Evolutionary conservation across 2,113 vertebrate species (phyloP).

Genomic region (Amblyopsis rosae): DNA sequence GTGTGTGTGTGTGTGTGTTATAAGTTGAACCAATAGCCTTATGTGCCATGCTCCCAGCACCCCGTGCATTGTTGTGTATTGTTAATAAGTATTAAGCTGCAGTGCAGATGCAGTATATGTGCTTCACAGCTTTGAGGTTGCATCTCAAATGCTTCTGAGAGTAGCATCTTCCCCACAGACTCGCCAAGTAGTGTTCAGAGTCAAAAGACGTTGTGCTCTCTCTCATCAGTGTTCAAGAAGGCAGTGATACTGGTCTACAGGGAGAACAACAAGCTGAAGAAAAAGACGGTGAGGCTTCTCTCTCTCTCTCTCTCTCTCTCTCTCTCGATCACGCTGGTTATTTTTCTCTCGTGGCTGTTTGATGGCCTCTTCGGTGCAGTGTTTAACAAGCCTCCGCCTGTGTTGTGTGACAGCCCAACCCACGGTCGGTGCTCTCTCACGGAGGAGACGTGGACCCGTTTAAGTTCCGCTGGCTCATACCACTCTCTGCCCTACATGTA

Average conservation of each 20-base stretch:
- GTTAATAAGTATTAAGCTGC: conserved; percentile 37
- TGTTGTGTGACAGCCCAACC: conserved; percentile 67
- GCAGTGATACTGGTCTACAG: conserved; percentile 95
- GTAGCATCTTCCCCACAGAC: conserved; percentile 17
- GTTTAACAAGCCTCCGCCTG: background rate
- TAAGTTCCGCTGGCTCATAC: conserved; percentile 96
- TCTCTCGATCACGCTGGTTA: conserved; percentile 1
- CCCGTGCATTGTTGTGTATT: background rate
- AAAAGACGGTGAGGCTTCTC: conserved; percentile 86
- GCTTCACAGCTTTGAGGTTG: conserved; percentile 45
- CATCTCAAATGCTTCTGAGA: conserved; percentile 53
- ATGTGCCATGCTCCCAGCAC: conserved; percentile 2
- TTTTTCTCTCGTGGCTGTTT: conserved; percentile 5
- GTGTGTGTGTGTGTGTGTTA: background rate
- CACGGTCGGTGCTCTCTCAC: conserved; percentile 80
- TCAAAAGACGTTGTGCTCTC: conserved; percentile 53
- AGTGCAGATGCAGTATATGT: conserved; percentile 23
- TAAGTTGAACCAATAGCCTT: background rate
- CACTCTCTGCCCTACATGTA: conserved; percentile 92
- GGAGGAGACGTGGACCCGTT: conserved; percentile 89
- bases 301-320: background rate
- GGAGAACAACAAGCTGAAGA: conserved; percentile 94
- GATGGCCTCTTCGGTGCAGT: conserved; percentile 4
- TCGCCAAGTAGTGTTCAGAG: conserved; percentile 48
- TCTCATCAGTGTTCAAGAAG: conserved; percentile 90